phyloP scores from a whole-genome alignment of 2,113 vertebrate species.

The Tachysurus fulvidraco region DNA sequence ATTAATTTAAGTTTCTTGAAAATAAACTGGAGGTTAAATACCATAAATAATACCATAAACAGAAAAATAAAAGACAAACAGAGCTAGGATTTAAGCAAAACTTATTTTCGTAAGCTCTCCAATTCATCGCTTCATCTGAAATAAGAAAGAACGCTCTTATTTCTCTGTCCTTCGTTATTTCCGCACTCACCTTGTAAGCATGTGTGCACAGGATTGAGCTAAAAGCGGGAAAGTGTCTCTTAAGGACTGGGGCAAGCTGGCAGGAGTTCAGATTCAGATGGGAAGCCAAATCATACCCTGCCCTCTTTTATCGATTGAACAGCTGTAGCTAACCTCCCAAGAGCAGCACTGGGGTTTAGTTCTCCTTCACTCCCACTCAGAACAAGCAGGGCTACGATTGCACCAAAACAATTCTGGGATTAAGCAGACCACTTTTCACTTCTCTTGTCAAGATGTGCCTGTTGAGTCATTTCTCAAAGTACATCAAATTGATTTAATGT shows the following conservation, averaged over 20 bases:
- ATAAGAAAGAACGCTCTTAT: not conserved
- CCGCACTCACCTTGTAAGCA: slow-evolving; percentile 18
- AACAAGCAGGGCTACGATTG: not conserved
- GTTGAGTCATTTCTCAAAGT: slow-evolving; percentile 8
- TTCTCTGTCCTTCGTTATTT: not conserved
- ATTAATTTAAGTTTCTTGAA: not conserved
- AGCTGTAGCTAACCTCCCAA: slow-evolving; percentile 48
- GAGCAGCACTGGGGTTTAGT: slow-evolving; percentile 31
- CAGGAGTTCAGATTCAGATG: slow-evolving; percentile 42
- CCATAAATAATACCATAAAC: not conserved
- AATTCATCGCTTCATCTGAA: not conserved
- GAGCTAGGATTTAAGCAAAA: not conserved
- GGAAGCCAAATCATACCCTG: slow-evolving; percentile 43
- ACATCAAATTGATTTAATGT: slow-evolving; percentile 14
- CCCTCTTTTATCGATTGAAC: slow-evolving; percentile 42
- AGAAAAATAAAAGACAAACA: not conserved
- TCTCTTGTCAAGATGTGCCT: slow-evolving; percentile 14
- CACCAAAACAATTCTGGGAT: slow-evolving; percentile 27
- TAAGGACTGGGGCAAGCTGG: slow-evolving; percentile 26
- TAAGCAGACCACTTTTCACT: slow-evolving; percentile 9
- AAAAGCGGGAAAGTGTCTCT: slow-evolving; percentile 19
- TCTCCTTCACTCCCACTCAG: slow-evolving; percentile 10
- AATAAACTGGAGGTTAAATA: not conserved
- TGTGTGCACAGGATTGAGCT: slow-evolving; percentile 17
- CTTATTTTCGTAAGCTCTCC: not conserved